Evolutionary conservation across 2,888 invertebrate species (phyloP), one percentile per base, ranked within the genome.

Genomic region (Diarsia mendica): DNA sequence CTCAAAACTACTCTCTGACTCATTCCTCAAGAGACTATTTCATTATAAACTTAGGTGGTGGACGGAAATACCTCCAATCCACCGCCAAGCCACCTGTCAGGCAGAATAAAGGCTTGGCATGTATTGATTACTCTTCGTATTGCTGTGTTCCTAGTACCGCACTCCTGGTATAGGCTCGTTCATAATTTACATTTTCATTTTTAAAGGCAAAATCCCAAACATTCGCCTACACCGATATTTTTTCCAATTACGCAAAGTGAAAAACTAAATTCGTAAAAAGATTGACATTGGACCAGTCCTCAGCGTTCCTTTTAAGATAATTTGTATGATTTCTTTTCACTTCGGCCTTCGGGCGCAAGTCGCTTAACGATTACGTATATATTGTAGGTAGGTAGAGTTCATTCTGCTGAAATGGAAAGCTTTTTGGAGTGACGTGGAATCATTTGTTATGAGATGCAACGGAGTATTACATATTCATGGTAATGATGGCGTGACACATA

Each of bases 251-350:
- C 81, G 77, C 61, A 81, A 86, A 84, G 80, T 84, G 82, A 79
- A 79, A 81, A 87, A 85, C 85, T 87, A 87, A 88, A 88, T 89
- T 90, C 86, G 85, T 85, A 84, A 89, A 85, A 87, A 86, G 87
- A 86, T 88, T 86, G 87, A 86, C 89, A 90, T 89, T 87, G 86
- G 85, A 78, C 82, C 86, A 83, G 84, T 82, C 85, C 74, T 75
- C 81, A 74, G 86, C 88, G 83, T 88, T 86, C 87, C 90, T 91
- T 90, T 91, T 90, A 91, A 89, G 86, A 90, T 92, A 92, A 92
- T 92, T 92, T 91, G 88, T 87, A 89, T 90, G 90, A 91, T 92
- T 92, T 89, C 89, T 91, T 90, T 89, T 86, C 85, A 73, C 77
- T 72, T 77, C 71, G 82, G 79, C 86, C 79, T 80, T 83, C 72